Evolutionary conservation across 2,888 invertebrate genomes (phyloP), one percentile per base, ranked within the genome.

Genomic region (Eumacrocentrus americanus): DNA sequence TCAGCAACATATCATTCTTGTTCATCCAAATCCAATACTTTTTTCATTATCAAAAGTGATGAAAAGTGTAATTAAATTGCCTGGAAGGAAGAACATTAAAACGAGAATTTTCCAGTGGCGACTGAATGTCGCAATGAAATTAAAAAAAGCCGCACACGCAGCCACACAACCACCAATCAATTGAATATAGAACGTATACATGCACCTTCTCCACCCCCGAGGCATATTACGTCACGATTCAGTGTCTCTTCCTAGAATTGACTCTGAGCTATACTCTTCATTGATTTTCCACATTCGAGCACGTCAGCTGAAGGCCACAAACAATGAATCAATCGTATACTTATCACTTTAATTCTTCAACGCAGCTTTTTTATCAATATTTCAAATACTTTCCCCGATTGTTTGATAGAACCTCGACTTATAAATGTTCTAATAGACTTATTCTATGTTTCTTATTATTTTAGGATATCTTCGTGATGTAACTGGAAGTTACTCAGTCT

Each of bases 401-500:
- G n/a, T n/a, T n/a, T n/a, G n/a, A n/a, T n/a, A n/a, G n/a, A n/a
- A n/a, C 14, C 1, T 25, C 29, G 14, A 14, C 25, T 29, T 48
- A 9, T 52, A n/a, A 16, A 20, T 38, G 7, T 23, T 25, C 48
- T 9, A 11, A 34, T 3, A 34, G 14, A 48, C n/a, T 29, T 16
- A 57, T 51, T 7, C 5, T 4, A 42, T 25, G 23, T 14, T 6
- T 9, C 12, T 57, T 34, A 22, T 12, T 55, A 46, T 80, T 80
- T 0, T 80, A 88, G 87, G 87, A 20, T 83, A 86, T 14, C 73
- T 90, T 7, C 83, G 88, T 0, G 90, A 90, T 73, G 83, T 89
- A 1, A 89, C 89, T 0, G 90, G 89, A 12, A 88, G 88, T 51
- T 90, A 90, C 75, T 86, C 86, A 2, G 86, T 88, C 75, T 89